Evolutionary conservation across 2,797 vertebrate species (phyloP), one percentile per base, ranked within the genome.

Genomic region (Onychomys torridus): DNA sequence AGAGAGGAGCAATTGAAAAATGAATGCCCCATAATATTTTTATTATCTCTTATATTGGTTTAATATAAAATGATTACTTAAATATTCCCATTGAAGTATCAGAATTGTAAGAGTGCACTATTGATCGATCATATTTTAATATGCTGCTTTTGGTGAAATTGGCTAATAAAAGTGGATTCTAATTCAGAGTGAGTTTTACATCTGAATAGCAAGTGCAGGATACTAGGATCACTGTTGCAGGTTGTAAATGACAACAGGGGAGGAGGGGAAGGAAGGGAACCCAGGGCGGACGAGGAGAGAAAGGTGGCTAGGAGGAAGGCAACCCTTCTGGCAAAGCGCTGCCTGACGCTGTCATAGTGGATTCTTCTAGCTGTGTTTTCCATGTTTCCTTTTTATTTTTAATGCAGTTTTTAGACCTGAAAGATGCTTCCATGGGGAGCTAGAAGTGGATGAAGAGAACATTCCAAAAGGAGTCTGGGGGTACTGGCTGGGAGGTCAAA

Each of bases 101-200:
- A 69, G 67, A 85, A 83, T 65, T 93, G 6, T 95, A 37, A 92
- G 65, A 93, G 61, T 84, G 71, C 79, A 46, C 55, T 69, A 69
- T 90, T 85, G 90, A 97, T 61, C 61, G 5, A n/a, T 75, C 77
- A 1, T 90, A 75, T 92, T 94, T 95, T 89, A 95, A 29, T 75
- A 63, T 40, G 46, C 57, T 93, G 92, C 91, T 92, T 90, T 97
- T 73, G 90, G 82, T 96, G 49, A 95, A 94, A 90, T 91, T 79
- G 55, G 21, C 61, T 92, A 65, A 69, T 75, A 67, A 90, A 78
- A 92, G 94, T 85, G 92, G 71, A 65, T 96, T 71, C 61, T 83
- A 82, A 75, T 86, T 92, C 71, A 90, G 21, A 83, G 76, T 83
- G 75, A 96, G 8, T 81, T 94, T 46, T 81, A 7, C 1, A 12